These are phyloP conservation scores for Argyrosomus regius DNA, from an alignment of 2,797 vertebrate genomes.

Conservation along the genomic window DNA sequence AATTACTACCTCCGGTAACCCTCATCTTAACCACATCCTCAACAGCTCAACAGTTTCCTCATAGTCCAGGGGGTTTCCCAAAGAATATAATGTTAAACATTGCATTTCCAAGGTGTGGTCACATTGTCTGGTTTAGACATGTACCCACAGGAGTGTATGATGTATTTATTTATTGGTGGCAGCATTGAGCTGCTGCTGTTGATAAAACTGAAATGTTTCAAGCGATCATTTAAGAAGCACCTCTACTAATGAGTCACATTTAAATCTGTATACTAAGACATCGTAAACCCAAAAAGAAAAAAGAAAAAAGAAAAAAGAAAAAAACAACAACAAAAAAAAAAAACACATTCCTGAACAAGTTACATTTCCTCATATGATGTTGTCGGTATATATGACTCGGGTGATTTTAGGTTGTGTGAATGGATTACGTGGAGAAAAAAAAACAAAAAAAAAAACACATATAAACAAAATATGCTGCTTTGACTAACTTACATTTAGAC, in stretches of 20 bases:
- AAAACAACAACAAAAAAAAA: conserved; percentile 3
- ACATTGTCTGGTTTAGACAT: conserved; percentile 66
- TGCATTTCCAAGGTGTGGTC: conserved; percentile 51
- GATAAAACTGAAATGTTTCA: conserved; percentile 59
- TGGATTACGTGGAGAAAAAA: conserved; percentile 43
- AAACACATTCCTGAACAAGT: conserved; percentile 44
- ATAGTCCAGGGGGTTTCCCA: conserved; percentile 43
- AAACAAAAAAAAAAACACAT: conserved; percentile 6
- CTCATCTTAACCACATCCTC: conserved; percentile 46
- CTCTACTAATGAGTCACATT: conserved; percentile 56
- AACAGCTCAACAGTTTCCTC: conserved; percentile 43
- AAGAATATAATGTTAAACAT: conserved; percentile 55
- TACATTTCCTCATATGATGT: conserved; percentile 41
- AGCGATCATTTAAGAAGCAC: conserved; percentile 68
- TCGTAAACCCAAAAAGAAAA: conserved; percentile 24
- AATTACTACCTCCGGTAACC: conserved; percentile 80
- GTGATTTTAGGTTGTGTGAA: conserved; percentile 56
- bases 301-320: conserved; percentile 1
- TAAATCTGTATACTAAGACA: conserved; percentile 58
- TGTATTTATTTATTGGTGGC: conserved; percentile 87
- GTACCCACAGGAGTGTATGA: conserved; percentile 67
- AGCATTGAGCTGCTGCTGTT: conserved; percentile 62
- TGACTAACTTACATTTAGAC: conserved; percentile 56
- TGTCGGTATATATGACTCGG: conserved; percentile 39
- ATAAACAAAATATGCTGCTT: conserved; percentile 68